Evolutionary conservation across 92 coral and sea anemone genomes (phyloP).

Genomic region (Meandrina meandrites): DNA sequence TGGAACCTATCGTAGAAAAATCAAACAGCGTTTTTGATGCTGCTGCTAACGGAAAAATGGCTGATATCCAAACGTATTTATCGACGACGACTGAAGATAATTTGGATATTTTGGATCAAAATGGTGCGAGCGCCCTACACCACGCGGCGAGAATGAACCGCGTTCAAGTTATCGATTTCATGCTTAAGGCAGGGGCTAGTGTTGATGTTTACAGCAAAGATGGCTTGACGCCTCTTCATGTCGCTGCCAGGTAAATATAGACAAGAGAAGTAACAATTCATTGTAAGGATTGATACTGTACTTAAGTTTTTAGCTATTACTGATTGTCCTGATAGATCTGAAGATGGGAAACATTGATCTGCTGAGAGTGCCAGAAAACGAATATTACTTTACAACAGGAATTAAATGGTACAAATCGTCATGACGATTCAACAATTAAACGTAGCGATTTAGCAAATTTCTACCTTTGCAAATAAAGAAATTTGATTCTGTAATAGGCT

Average conservation of each 20-base stretch:
- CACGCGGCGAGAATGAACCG: conserved; percentile 72
- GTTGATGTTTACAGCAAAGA: conserved; percentile 44
- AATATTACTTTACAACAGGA: neutral
- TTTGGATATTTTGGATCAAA: conserved; percentile 41
- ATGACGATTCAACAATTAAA: no score
- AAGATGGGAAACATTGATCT: no score
- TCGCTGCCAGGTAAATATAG: conserved; percentile 70
- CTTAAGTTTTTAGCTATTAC: neutral
- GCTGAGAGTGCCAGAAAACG: neutral
- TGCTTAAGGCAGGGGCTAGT: conserved; percentile 53
- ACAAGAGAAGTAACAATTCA: neutral
- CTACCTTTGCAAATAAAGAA: neutral
- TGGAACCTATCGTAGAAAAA: conserved; percentile 5
- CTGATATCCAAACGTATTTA: conserved; percentile 6
- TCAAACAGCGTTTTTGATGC: conserved; percentile 6
- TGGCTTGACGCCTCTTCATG: conserved; percentile 65
- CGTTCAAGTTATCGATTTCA: conserved; percentile 26
- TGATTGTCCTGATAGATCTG: neutral
- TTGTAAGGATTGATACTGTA: no score
- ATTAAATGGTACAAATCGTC: neutral
- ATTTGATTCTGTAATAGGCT: no score
- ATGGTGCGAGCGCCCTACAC: conserved; percentile 61
- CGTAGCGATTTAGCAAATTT: no score
- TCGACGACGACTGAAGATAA: neutral
- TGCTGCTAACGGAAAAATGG: conserved; percentile 25